Evolutionary conservation across 2,888 invertebrate genomes (phyloP), one percentile per base, ranked within the genome.

Genomic region (Watsonalla binaria): DNA sequence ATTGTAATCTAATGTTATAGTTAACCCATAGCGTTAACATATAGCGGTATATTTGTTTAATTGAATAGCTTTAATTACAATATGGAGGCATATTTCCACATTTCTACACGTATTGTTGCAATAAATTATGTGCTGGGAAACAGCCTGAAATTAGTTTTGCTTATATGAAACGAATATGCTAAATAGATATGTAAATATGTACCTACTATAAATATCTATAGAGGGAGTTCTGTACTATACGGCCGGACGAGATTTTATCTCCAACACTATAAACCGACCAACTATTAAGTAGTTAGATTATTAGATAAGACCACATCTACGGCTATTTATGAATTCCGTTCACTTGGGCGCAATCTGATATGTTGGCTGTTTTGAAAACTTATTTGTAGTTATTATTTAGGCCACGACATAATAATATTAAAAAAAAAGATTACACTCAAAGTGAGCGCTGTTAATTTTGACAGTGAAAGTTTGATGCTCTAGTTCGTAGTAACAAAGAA

Each of bases 201-300:
- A 24, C 4, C 2, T 35, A 34, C 34, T 47, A 34, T 34, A n/a
- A 35, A 35, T 35, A 33, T 48, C 33, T 15, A 6, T 8, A 14
- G 13, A 48, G 6, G 47, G 34, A 14, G 39, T 6, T 15, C 35
- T 39, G 15, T 49, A 49, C 37, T n/a, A 47, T 47, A 11, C 24
- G 24, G 66, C 68, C 65, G 65, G 66, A 68, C 63, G 58, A 52
- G 66, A 76, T 76, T 57, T 63, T 59, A 73, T 72, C 72, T 64
- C 51, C 49, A 9, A 5, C 15, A 53, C 56, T 61, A 72, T 69
- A 70, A 61, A 51, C 57, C 58, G 61, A 55, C 59, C 53, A 51
- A 65, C 60, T 70, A 70, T 71, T 63, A 63, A 69, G 57, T 63
- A 64, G 65, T 62, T 60, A 68, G 65, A 71, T 69, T 59, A 62